Percentiles rank a stretch among this genome's conserved stretches.
Evolutionary conservation across 2,113 vertebrate genomes (phyloP).

Genomic region (Chloropsis cyanopogon): DNA sequence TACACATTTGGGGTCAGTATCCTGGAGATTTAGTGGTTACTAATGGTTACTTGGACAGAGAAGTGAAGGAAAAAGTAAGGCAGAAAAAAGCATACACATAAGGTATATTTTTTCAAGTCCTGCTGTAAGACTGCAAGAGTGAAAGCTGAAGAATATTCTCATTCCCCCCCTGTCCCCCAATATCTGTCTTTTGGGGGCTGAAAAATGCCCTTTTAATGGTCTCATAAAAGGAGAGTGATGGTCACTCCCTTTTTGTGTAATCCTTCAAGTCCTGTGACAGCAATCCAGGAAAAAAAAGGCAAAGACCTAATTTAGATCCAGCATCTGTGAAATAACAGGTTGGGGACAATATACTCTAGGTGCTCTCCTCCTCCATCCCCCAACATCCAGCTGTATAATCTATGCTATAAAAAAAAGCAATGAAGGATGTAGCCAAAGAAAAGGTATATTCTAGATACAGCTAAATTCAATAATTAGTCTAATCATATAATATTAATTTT

Average conservation of each 20-base stretch:
- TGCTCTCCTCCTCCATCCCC: not conserved
- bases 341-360: not conserved
- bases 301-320: not conserved
- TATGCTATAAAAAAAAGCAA: not conserved
- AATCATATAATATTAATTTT: not conserved
- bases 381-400: not conserved
- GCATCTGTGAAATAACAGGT: not conserved
- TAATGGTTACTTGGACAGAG: not conserved
- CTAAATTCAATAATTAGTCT: not conserved
- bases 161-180: not conserved
- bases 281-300: not conserved
- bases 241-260: not conserved
- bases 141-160: not conserved
- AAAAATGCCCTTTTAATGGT: not conserved
- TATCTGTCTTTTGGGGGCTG: not conserved
- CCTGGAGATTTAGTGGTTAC: constrained; percentile 17
- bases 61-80: not conserved
- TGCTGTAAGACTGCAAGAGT: not conserved
- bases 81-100: not conserved
- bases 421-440: not conserved
- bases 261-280: not conserved
- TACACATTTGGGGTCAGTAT: not conserved
- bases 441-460: not conserved
- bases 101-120: not conserved
- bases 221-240: not conserved